phyloP scores from a whole-genome alignment of 2,888 invertebrate species.

The Cotesia congregata region DNA sequence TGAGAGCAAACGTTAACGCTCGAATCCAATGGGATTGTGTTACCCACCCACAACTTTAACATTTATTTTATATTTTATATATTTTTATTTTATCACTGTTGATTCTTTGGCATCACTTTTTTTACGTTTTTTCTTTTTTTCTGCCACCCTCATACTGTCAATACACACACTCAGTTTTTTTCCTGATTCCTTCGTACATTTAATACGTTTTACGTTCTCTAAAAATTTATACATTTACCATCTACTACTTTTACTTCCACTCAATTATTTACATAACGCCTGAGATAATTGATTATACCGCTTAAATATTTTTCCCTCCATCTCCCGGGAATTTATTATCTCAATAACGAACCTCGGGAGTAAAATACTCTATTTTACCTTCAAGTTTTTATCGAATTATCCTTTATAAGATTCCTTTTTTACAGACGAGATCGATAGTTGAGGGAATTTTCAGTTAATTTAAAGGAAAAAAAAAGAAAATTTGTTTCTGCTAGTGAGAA shows the following conservation, averaged over 20 bases:
- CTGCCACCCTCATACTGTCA: background rate
- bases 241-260: too few species aligned
- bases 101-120: background rate
- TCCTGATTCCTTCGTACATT: background rate
- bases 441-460: too few species aligned
- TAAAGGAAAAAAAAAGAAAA: too few species aligned
- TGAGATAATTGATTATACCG: background rate
- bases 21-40: background rate
- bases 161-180: background rate
- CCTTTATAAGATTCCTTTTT: too few species aligned
- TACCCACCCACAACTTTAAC: background rate
- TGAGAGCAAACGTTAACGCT: background rate
- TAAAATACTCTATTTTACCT: too few species aligned
- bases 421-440: too few species aligned
- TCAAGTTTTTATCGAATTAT: too few species aligned
- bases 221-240: too few species aligned
- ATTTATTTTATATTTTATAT: background rate
- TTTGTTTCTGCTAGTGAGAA: too few species aligned
- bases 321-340: background rate
- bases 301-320: background rate
- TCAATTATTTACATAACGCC: background rate
- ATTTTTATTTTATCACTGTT: background rate
- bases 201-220: background rate
- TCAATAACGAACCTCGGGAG: background rate
- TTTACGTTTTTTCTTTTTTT: background rate